phyloP scores from a whole-genome alignment of 2,888 invertebrate species.

The Heteromurus nitidus region DNA sequence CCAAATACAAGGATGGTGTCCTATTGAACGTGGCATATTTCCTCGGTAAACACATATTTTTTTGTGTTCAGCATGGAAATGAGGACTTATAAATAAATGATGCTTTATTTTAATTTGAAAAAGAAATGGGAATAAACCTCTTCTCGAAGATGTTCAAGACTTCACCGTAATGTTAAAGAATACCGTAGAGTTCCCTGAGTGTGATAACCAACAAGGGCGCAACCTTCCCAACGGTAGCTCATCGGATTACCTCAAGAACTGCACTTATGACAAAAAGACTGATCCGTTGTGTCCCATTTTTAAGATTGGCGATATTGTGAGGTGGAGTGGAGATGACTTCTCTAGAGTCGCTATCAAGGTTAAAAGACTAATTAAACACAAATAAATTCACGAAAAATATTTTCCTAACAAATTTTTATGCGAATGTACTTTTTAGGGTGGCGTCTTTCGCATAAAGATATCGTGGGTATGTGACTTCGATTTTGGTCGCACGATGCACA shows the following conservation, averaged over 20 bases:
- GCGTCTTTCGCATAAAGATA: conserved; percentile 51
- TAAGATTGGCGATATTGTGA: conserved; percentile 33
- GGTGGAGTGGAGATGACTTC: conserved; percentile 29
- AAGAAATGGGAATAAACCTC: background rate
- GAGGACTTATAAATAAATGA: background rate
- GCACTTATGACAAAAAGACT: conserved; percentile 1
- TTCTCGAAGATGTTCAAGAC: conserved; percentile 21
- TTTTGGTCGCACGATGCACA: conserved; percentile 70
- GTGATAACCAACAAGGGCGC: conserved; percentile 14
- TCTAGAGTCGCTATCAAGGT: conserved; percentile 34
- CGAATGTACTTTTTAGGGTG: conserved; percentile 55
- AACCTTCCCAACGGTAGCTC: background rate
- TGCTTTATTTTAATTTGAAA: background rate
- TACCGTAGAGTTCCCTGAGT: conserved; percentile 32
- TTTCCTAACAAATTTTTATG: too few species aligned
- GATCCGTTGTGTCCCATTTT: conserved; percentile 30
- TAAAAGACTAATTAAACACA: too few species aligned
- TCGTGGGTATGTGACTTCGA: conserved; percentile 61
- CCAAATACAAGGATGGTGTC: conserved; percentile 77
- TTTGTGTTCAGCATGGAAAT: background rate
- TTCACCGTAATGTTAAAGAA: conserved; percentile 38
- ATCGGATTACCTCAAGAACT: background rate
- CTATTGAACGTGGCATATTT: conserved; percentile 74
- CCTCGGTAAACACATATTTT: conserved; percentile 16
- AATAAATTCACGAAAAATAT: too few species aligned